Evolutionary conservation across 2,113 vertebrate genomes (phyloP).

Genomic region (Elephantulus edwardii): DNA sequence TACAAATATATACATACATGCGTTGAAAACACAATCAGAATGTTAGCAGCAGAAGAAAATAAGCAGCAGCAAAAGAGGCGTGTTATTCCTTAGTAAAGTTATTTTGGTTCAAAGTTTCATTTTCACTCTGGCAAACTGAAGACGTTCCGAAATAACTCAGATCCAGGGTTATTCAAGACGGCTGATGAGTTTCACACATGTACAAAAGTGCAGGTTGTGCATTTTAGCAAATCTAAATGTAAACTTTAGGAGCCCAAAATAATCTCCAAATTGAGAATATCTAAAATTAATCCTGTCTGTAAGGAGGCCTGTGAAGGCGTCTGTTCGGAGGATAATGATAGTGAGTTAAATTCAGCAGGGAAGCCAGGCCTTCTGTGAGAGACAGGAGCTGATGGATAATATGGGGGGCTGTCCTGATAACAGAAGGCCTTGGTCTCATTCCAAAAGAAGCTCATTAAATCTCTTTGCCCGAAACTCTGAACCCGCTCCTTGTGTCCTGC

Average conservation of each 20-base stretch:
- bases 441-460: not conserved
- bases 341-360: not conserved
- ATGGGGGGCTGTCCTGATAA: not conserved
- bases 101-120: slow-evolving; percentile 20
- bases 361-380: not conserved
- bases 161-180: slow-evolving; percentile 44
- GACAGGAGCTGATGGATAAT: not conserved
- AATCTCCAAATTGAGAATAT: slow-evolving; percentile 42
- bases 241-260: slow-evolving; percentile 63
- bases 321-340: slow-evolving; percentile 9
- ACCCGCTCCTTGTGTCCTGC: rapidly evolving
- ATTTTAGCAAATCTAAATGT: slow-evolving; percentile 39
- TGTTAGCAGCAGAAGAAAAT: not conserved
- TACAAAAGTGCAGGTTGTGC: not conserved
- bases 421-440: not conserved
- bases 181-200: not conserved
- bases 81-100: not conserved
- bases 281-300: slow-evolving; percentile 67
- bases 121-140: slow-evolving; percentile 31
- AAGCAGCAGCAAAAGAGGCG: not conserved
- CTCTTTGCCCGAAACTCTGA: not conserved
- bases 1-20: too few species aligned
- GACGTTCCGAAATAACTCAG: slow-evolving; percentile 18
- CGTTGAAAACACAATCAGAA: not conserved
- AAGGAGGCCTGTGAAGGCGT: slow-evolving; percentile 16